Base-by-base conservation (phyloP, 2,888 invertebrate species). In the Hemaris fuciformis region DNA sequence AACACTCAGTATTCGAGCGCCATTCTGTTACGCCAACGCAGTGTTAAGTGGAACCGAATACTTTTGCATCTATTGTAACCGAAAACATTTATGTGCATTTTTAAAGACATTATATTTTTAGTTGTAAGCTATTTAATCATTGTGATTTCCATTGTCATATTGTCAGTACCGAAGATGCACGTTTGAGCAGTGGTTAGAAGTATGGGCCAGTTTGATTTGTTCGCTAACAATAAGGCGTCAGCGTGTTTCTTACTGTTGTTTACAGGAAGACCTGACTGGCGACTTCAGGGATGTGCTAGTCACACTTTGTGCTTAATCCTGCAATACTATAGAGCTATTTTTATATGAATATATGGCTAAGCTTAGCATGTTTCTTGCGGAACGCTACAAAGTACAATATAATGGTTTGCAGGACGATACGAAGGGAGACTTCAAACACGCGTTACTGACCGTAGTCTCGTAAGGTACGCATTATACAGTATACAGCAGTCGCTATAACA, bases 351-450 rank as follows among this genome's bases (percentile, higher is more conserved):
- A 79, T 76, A 72, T 66, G 76, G 70, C 76, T 79, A 69, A 77
- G 79, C 80, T 83, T 80, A 72, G 86, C 85, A 83, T 87, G 85
- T 74, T 74, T 67, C 75, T n/a, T 70, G 74, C 76, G 71, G 77
- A 74, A 76, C 75, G 79, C 75, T 78, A 79, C 74, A 72, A 80
- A 76, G 84, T 84, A 79, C 83, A 83, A 85, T 89, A 83, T 88
- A 84, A 87, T 87, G 81, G 84, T 89, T 93, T 94, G 82, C 94
- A 95, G 94, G 94, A 94, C 79, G 95, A 95, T 88, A 91, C 94
- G 75, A 94, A 94, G 77, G 95, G 95, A 62, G 95, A 95, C 91
- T 95, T 95, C 93, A 94, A 94, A 89, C 93, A 94, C 77, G 93
- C 94, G 73, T 93, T 96, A 87, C 92, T 95, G 70, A 93, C 93